Base-by-base conservation (phyloP, 2,797 vertebrate genomes). In the Mus spretus region DNA sequence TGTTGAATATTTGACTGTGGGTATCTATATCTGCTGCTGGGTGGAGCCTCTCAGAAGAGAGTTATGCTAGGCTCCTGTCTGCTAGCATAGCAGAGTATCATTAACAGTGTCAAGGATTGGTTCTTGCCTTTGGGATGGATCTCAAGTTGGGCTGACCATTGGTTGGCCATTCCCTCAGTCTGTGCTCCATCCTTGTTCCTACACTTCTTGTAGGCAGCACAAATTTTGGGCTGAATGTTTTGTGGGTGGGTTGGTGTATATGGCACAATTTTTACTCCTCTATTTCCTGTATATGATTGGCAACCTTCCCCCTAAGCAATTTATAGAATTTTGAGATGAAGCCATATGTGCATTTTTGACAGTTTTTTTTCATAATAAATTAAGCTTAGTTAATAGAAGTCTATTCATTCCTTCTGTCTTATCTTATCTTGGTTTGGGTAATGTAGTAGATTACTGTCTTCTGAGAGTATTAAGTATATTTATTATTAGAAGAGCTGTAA, bases 321-420 rank as follows among this genome's bases (percentile, higher is more conserved):
- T 89, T 59, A 67, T 20, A 95, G 37, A 81, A 28, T 75, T 82
- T 88, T 84, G 22, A 95, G 47, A 80, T 89, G 34, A 95, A 89
- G 44, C 31, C 40, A 15, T n/a, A 40, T 53, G 40, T 50, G 8
- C 20, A 47, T 77, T 82, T 70, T 59, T 89, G 37, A 1, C 57
- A 84, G n/a, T 11, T 40, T 83, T 92, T 92, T 70, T 78, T 47
- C 2, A 70, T 77, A 83, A 89, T 59, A 28, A 83, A 84, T 61
- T 70, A 11, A 92, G 13, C 40, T 53, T 40, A 50, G 24, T 50
- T 78, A 93, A 61, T 50, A 20, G 24, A 89, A 28, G 2, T 26
- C 0, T 89, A 47, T 57, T 77, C 7, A 44, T 14, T 22, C 53
- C 47, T 70, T 34, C 31, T 77, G 22, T 50, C 26, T 92, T 50